Percentiles rank a stretch among this genome's conserved stretches.
Conservation (phyloP, 2,888 invertebrate genomes). For the Acleris sparsana region DNA sequence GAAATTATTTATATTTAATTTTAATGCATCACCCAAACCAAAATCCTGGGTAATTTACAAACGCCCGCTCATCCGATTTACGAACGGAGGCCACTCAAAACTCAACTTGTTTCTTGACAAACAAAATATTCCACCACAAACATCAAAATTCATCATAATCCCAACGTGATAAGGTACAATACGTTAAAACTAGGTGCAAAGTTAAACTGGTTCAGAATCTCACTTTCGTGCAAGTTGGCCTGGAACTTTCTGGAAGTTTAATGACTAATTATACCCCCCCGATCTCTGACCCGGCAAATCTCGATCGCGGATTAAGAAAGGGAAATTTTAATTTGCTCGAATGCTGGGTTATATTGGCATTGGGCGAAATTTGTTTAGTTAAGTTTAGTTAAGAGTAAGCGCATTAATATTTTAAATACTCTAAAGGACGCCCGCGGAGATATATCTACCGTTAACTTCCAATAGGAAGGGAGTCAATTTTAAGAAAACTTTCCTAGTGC, state of each 20-base stretch:
- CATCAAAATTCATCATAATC: constrained; percentile 2
- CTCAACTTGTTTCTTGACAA: constrained; percentile 43
- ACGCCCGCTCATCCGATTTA: constrained; percentile 47
- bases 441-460: no score
- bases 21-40: constrained; percentile 35
- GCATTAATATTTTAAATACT: no score
- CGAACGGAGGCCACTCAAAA: constrained; percentile 52
- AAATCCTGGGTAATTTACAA: constrained; percentile 47
- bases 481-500: no score
- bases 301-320: constrained; percentile 40
- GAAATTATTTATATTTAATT: constrained; percentile 35
- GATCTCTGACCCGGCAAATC: constrained; percentile 40
- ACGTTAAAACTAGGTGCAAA: neutral
- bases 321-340: constrained; percentile 28
- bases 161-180: constrained; percentile 11
- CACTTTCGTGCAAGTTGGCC: constrained; percentile 40
- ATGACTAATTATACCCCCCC: constrained; percentile 50
- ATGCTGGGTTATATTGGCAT: neutral
- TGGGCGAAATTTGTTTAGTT: neutral
- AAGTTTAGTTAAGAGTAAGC: no score
- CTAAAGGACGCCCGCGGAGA: no score
- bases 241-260: constrained; percentile 48
- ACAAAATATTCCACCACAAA: neutral
- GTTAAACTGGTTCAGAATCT: constrained; percentile 26
- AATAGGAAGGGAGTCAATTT: no score